Conservation (phyloP, 2,797 vertebrate genomes). For the Myripristis murdjan region DNA sequence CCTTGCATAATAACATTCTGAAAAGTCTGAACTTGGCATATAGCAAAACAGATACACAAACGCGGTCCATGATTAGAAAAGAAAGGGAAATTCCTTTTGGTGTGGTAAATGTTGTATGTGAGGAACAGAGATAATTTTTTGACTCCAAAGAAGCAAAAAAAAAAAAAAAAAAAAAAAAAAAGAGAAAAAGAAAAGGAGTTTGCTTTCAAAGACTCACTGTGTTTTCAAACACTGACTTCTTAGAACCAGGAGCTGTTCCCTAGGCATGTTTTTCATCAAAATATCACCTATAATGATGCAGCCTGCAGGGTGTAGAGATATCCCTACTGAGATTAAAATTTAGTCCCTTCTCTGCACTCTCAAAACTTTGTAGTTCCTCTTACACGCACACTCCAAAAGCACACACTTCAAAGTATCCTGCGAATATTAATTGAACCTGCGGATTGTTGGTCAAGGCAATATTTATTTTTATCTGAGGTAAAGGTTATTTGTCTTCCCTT, state of each 20-base stretch:
- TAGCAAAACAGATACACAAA: constrained; percentile 52
- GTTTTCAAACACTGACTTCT: constrained; percentile 55
- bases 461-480: constrained; percentile 17
- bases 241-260: constrained; percentile 54
- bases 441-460: constrained; percentile 16
- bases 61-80: too few relatives aligned
- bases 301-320: constrained; percentile 27
- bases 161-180: constrained; percentile 32
- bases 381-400: constrained; percentile 27
- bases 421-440: constrained; percentile 30
- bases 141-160: constrained; percentile 16
- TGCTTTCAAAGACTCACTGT: constrained; percentile 66
- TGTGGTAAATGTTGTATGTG: constrained; percentile 39
- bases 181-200: too few relatives aligned
- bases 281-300: constrained; percentile 60
- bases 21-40: constrained; percentile 44
- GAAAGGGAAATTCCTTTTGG: constrained; percentile 40
- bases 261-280: constrained; percentile 62
- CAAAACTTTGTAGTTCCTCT: background rate
- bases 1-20: constrained; percentile 20
- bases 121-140: constrained; percentile 1
- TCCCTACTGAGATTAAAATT: constrained; percentile 43
- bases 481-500: constrained; percentile 59
- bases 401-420: background rate
- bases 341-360: constrained; percentile 33